Evolutionary conservation across 2,888 invertebrate species (phyloP).

Genomic region (Melieria picta): DNA sequence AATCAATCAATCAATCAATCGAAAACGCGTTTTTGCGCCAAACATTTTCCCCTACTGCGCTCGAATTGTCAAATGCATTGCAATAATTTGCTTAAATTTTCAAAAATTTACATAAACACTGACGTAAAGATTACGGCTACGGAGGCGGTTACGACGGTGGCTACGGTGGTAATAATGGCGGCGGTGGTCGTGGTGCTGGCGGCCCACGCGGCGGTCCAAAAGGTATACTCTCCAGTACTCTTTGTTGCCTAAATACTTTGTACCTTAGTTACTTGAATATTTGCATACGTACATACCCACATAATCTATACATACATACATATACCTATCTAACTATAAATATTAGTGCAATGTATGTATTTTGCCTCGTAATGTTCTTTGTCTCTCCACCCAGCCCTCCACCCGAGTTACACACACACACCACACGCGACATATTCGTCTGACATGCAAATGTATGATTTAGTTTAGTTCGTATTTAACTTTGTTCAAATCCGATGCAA

Average conservation of each 20-base stretch:
- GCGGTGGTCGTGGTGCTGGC: constrained; percentile 82
- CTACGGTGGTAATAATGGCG: constrained; percentile 82
- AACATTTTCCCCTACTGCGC: not conserved
- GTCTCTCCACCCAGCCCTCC: not conserved
- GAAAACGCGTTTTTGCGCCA: not conserved
- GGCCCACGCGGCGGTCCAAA: constrained; percentile 86
- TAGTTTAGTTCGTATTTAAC: no score
- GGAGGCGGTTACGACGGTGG: constrained; percentile 71
- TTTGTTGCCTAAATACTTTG: no score
- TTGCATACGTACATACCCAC: no score
- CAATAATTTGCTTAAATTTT: not conserved
- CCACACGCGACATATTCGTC: no score
- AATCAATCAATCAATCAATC: not conserved
- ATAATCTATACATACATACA: not conserved
- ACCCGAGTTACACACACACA: no score
- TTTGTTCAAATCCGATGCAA: no score
- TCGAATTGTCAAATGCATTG: not conserved
- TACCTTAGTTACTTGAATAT: no score
- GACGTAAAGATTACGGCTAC: constrained; percentile 72
- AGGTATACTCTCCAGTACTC: constrained; percentile 70
- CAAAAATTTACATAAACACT: no score
- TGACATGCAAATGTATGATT: no score
- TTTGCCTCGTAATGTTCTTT: not conserved
- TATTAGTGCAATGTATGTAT: not conserved
- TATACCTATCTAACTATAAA: not conserved